Evolutionary conservation across 2,113 vertebrate species (phyloP), one percentile per base, ranked within the genome.

Genomic region (Ammodytes marinus): DNA sequence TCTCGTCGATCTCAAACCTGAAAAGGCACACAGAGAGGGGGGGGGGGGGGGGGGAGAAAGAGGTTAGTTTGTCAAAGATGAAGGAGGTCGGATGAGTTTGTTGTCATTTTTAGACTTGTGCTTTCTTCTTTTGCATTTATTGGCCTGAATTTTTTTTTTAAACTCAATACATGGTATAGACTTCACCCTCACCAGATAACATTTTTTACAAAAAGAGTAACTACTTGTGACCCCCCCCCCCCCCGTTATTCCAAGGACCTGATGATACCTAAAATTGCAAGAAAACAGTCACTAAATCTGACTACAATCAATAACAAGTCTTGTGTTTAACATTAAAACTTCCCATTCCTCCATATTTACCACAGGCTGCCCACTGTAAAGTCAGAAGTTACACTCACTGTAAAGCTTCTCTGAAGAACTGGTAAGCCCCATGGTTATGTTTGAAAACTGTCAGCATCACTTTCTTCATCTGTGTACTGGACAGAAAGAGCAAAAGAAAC

Each of bases 391-490:
- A 35, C 74, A 92, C 97, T 98, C 94, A 99, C 98, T 99, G 97
- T 81, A 99, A 94, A 0, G 97, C 97, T 86, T 99, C 96, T 83
- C 97, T 94, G 96, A 99, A 99, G 95, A 99, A 99, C 90, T 97
- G 97, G 88, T 97, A 97, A 8, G 97, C 98, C 5, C 97, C 97
- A 1, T 95, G 96, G 90, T 99, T 98, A 94, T 99, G 98, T 92
- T 97, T 99, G 86, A 99, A 99, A 71, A 99, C 97, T 0, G 97
- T 98, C 80, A 99, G 71, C 96, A 99, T 97, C 82, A 99, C 97
- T 77, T 98, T 99, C 94, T 97, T 98, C 97, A 99, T 98, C 95
- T 97, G 97, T 50, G 96, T 98, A 86, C 98, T 99, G 85, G 19
- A 81, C 19, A 55, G 19, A 73, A 8, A 74, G 39, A 83, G 9